Evolutionary conservation across 2,888 invertebrate species (phyloP), one percentile per base, ranked within the genome.

Genomic region (Sceliomorpha sp.): DNA sequence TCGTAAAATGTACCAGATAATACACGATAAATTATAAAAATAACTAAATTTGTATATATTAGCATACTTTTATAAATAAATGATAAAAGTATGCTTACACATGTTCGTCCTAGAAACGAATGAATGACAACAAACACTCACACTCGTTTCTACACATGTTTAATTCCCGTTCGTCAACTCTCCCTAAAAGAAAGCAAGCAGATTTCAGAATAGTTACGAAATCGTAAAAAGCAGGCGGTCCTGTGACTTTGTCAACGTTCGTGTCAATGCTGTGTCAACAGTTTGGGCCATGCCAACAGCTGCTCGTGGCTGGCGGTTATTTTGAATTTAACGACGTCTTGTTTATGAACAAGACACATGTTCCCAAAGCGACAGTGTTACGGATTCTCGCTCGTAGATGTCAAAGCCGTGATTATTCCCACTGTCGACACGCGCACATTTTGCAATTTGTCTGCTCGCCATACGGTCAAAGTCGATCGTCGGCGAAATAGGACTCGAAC

Each of bases 201-300:
- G 55, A 55, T 63, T 63, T 47, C 17, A 63, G 53, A 63, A 63
- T 63, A 63, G 53, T 63, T 55, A 47, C 53, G 53, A 75, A 73
- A 80, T 82, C 84, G 82, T 85, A 84, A 84, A 87, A 85, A 80
- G 71, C 51, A 20, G 73, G 75, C 72, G 73, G 73, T 71, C 72
- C 69, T 59, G 70, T 56, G 81, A 86, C 81, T 84, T 87, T 87
- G 87, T 87, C 87, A 87, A 87, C 87, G 87, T 79, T 77, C 80
- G 82, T 85, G 87, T 85, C 85, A 81, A 84, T 84, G 81, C 83
- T 83, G 77, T 84, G 82, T 87, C 87, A 87, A 85, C 87, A 85
- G 70, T 73, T 36, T 75, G 72, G 76, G 76, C 66, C 63, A 70
- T 79, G 83, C 85, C 81, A 84, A 83, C 86, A 85, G 86, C 85